Conservation (phyloP, 2,113 vertebrate species). For the Gobio gobio region DNA sequence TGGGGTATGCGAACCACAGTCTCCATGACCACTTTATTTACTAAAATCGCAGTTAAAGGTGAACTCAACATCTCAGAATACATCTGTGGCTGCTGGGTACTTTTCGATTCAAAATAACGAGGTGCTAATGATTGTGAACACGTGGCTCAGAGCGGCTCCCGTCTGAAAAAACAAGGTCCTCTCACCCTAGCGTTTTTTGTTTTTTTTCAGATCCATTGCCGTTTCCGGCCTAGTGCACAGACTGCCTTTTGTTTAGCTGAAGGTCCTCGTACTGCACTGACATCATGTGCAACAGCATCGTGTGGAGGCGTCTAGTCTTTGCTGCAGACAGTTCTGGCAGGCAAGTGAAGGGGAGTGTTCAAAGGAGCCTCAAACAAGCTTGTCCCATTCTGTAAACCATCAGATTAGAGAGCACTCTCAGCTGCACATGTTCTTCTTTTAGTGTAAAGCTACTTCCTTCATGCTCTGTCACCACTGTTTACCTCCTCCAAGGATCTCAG, state of each 20-base stretch:
- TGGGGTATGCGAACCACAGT: constrained; percentile 6
- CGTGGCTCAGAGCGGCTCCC: constrained; percentile 61
- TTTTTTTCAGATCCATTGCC: constrained; percentile 50
- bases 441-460: constrained; percentile 24
- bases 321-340: constrained; percentile 76
- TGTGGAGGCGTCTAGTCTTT: constrained; percentile 65
- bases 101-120: constrained; percentile 62
- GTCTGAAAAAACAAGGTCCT: constrained; percentile 65
- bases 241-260: constrained; percentile 79
- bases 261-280: constrained; percentile 74
- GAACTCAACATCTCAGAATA: constrained; percentile 22
- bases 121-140: constrained; percentile 75
- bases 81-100: constrained; percentile 52
- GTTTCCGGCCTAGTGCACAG: constrained; percentile 74
- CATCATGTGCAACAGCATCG: constrained; percentile 71
- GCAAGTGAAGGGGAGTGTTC: constrained; percentile 42
- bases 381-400: constrained; percentile 52
- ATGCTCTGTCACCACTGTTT: constrained; percentile 15
- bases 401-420: constrained; percentile 51
- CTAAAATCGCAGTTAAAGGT: constrained; percentile 10
- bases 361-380: constrained; percentile 50
- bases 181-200: constrained; percentile 51
- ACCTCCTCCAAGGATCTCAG: not conserved
- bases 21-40: not conserved
- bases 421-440: constrained; percentile 49